Evolutionary conservation across 2,113 vertebrate species (phyloP).

Genomic region (Aramus guarauna): DNA sequence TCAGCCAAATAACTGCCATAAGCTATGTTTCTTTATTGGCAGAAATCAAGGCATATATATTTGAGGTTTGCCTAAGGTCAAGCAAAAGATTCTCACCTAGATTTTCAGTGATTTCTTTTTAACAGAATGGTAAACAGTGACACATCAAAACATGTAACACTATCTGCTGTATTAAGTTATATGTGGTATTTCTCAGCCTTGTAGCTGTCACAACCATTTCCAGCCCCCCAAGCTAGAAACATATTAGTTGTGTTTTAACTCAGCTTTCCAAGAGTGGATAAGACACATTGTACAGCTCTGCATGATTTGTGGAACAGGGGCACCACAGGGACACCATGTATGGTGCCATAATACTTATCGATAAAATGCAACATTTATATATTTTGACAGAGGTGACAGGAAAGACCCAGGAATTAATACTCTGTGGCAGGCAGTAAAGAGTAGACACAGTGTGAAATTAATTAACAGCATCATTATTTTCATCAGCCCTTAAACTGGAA

Average conservation of each 20-base stretch:
- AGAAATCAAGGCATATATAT: neutral
- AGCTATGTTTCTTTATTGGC: neutral
- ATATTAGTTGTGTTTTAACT: neutral
- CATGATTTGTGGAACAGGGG: neutral
- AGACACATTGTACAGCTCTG: rapidly evolving
- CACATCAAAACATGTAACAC: neutral
- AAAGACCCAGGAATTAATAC: neutral
- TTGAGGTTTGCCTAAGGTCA: neutral
- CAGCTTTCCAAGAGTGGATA: neutral
- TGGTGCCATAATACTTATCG: neutral
- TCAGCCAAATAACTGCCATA: neutral
- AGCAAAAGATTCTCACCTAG: neutral
- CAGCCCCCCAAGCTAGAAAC: neutral
- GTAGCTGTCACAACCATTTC: neutral
- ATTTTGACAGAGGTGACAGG: neutral
- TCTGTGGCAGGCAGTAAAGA: neutral
- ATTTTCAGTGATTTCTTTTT: neutral
- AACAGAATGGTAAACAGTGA: neutral
- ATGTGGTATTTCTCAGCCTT: neutral
- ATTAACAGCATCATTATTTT: neutral
- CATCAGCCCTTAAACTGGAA: neutral
- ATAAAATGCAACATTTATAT: neutral
- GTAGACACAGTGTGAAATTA: neutral
- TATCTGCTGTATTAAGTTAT: neutral
- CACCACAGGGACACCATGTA: rapidly evolving